Conservation (phyloP, 2,797 vertebrate genomes). For the Pantherophis vulpinus region DNA sequence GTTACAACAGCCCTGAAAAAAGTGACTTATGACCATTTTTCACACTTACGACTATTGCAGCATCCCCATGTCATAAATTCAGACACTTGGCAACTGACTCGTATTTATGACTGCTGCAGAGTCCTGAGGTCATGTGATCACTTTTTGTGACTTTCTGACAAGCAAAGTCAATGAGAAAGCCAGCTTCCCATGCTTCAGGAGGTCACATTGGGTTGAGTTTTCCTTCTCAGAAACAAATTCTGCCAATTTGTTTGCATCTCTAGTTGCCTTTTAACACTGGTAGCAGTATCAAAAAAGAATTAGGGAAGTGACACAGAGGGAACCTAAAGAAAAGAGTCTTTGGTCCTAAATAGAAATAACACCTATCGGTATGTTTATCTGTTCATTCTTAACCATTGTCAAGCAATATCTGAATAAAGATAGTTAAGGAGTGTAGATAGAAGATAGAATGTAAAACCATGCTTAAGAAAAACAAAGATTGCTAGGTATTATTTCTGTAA, state of each 20-base stretch:
- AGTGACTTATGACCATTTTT: neutral
- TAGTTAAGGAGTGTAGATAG: neutral
- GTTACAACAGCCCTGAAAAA: neutral
- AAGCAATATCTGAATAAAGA: neutral
- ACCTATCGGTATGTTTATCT: neutral
- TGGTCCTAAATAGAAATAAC: neutral
- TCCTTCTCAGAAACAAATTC: neutral
- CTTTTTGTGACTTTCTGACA: neutral
- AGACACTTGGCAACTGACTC: neutral
- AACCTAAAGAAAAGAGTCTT: neutral
- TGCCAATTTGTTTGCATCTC: neutral
- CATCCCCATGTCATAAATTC: neutral
- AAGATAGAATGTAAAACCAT: neutral
- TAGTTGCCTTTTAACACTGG: neutral
- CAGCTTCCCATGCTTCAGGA: neutral
- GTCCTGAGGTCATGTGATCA: neutral
- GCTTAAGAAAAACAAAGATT: neutral
- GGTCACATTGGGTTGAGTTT: neutral
- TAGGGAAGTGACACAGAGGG: neutral
- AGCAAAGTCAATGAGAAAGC: neutral
- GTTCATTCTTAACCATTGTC: neutral
- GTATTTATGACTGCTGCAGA: neutral
- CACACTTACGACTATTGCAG: neutral
- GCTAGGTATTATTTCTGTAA: neutral
- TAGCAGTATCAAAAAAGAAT: neutral